These are phyloP conservation scores for Oreohelix idahoensis DNA, from an alignment of 1,140 invertebrate genomes.

Conservation along the genomic window DNA sequence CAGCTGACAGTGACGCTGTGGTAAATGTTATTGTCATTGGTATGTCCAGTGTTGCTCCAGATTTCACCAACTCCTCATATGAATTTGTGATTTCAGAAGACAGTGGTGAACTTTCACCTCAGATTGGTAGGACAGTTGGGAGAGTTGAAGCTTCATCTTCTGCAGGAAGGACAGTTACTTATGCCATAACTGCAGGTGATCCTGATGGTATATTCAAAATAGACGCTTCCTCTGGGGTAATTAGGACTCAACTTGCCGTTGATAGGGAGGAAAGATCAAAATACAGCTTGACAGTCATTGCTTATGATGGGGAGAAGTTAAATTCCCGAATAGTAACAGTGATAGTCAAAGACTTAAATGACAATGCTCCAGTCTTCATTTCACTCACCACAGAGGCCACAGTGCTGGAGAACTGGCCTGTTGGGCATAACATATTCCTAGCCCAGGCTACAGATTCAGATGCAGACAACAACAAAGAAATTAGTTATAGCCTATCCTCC, in stretches of 20 bases:
- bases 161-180: constrained; percentile 76
- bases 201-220: constrained; percentile 69
- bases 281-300: constrained; percentile 64
- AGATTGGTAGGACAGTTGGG: constrained; percentile 81
- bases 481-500: constrained; percentile 85
- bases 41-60: constrained; percentile 49
- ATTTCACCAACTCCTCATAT: constrained; percentile 76
- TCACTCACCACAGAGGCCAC: constrained; percentile 79
- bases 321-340: constrained; percentile 59
- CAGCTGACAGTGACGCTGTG: constrained; percentile 46
- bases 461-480: constrained; percentile 84
- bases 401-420: constrained; percentile 89
- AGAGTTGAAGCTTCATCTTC: constrained; percentile 78
- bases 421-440: constrained; percentile 92
- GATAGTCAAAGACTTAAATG: constrained; percentile 87
- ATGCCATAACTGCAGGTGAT: constrained; percentile 86
- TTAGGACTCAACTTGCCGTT: constrained; percentile 63
- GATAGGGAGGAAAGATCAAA: constrained; percentile 61
- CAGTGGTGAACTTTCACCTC: constrained; percentile 73
- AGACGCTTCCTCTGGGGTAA: constrained; percentile 67
- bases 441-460: constrained; percentile 89
- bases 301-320: constrained; percentile 51
- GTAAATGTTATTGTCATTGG: constrained; percentile 57
- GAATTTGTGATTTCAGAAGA: constrained; percentile 88
- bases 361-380: constrained; percentile 91